Percentiles rank a stretch among this genome's conserved stretches.
phyloP scores from a whole-genome alignment of 2,797 vertebrate species.

The Spinus olivaceus region DNA sequence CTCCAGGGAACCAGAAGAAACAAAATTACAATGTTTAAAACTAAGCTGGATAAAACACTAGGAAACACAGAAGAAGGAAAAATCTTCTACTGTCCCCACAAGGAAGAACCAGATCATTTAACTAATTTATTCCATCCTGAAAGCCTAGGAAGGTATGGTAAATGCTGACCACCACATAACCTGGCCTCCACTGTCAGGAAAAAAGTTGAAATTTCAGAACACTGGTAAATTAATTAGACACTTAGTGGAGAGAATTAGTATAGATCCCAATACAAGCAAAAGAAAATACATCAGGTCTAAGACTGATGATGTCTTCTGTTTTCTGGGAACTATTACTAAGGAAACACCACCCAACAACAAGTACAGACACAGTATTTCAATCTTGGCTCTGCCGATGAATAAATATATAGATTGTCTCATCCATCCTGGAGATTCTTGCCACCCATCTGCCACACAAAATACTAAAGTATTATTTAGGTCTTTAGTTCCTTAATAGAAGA shows the following conservation, averaged over 20 bases:
- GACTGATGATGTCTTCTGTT: not conserved
- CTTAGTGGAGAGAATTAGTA: not conserved
- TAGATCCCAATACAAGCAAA: not conserved
- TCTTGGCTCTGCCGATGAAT: not conserved
- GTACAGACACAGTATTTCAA: not conserved
- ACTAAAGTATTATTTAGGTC: not conserved
- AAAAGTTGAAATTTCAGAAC: not conserved
- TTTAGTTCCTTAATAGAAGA: not conserved
- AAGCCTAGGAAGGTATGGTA: not conserved
- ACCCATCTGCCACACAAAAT: not conserved
- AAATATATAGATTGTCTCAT: not conserved
- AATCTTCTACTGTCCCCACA: not conserved
- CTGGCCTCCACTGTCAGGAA: not conserved
- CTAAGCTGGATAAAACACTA: constrained; percentile 11
- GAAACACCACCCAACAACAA: not conserved
- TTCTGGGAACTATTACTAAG: not conserved
- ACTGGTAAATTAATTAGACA: not conserved
- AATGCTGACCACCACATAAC: not conserved
- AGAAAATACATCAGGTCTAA: not conserved
- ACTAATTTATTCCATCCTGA: constrained; percentile 24
- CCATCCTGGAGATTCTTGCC: not conserved
- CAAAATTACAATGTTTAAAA: not conserved
- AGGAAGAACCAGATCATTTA: constrained; percentile 8
- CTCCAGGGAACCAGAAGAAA: not conserved
- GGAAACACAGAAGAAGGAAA: constrained; percentile 39